These are phyloP conservation scores for Regulus satrapa DNA, from an alignment of 2,113 vertebrate species.

Conservation along the genomic window DNA sequence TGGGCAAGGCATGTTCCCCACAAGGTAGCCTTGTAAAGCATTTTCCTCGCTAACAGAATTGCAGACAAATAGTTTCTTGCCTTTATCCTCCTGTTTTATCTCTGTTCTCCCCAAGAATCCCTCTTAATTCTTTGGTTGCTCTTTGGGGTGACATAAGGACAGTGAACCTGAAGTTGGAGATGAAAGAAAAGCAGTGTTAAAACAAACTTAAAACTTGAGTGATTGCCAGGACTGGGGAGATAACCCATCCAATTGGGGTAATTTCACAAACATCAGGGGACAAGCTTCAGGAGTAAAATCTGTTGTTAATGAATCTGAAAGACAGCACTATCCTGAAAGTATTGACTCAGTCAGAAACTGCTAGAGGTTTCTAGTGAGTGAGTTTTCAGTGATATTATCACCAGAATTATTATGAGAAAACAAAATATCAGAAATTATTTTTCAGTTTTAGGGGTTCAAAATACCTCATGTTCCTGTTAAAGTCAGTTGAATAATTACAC, in stretches of 20 bases:
- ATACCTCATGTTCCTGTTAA: not conserved
- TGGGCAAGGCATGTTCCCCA: not conserved
- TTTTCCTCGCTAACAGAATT: not conserved
- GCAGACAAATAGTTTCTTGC: slow-evolving; percentile 1
- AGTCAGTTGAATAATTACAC: not conserved
- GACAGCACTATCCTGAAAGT: not conserved
- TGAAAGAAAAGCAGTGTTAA: not conserved
- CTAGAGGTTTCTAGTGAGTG: not conserved
- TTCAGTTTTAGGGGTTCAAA: not conserved
- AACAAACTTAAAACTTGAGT: not conserved
- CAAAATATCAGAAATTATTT: not conserved
- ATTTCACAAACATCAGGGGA: not conserved
- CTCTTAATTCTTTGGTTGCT: not conserved
- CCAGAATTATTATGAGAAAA: not conserved
- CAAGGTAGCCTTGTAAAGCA: slow-evolving; percentile 10
- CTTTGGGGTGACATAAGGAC: not conserved
- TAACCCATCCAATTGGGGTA: not conserved
- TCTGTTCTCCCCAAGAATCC: not conserved
- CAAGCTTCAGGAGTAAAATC: not conserved
- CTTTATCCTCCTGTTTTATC: slow-evolving; percentile 15
- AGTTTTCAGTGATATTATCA: not conserved
- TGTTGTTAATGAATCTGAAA: not conserved
- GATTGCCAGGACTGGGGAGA: not conserved
- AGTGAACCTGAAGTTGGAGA: not conserved
- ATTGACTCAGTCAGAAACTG: not conserved